phyloP scores from a whole-genome alignment of 2,113 vertebrate genomes.

The Dascyllus trimaculatus region DNA sequence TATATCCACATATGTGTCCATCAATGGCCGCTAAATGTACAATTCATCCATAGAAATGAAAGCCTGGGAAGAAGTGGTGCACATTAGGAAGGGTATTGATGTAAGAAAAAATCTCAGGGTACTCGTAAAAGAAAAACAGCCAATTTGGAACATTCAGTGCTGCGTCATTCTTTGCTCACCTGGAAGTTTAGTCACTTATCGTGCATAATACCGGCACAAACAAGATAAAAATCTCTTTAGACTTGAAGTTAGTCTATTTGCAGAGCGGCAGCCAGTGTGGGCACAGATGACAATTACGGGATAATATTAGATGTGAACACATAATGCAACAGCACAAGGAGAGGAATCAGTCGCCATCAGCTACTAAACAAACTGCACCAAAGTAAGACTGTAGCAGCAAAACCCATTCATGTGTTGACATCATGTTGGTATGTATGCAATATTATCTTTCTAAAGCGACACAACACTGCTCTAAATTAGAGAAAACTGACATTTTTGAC shows the following conservation, averaged over 20 bases:
- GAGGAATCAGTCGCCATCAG: not conserved
- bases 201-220: not conserved
- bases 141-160: constrained; percentile 1
- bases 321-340: not conserved
- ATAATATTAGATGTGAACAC: not conserved
- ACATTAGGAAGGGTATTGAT: constrained; percentile 9
- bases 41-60: constrained; percentile 35
- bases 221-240: not conserved
- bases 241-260: not conserved
- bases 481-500: too few relatives aligned
- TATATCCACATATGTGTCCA: constrained; percentile 25
- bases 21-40: constrained; percentile 36
- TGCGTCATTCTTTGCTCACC: not conserved
- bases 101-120: not conserved
- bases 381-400: not conserved
- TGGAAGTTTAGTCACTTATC: constrained; percentile 4
- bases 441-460: too few relatives aligned
- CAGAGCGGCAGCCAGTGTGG: not conserved
- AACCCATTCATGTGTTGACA: too few relatives aligned
- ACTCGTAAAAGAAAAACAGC: not conserved
- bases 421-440: too few relatives aligned
- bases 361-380: not conserved
- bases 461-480: too few relatives aligned
- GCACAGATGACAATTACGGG: not conserved
- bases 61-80: not conserved